phyloP scores from a whole-genome alignment of 1,140 invertebrate species.

The Sipha flava region DNA sequence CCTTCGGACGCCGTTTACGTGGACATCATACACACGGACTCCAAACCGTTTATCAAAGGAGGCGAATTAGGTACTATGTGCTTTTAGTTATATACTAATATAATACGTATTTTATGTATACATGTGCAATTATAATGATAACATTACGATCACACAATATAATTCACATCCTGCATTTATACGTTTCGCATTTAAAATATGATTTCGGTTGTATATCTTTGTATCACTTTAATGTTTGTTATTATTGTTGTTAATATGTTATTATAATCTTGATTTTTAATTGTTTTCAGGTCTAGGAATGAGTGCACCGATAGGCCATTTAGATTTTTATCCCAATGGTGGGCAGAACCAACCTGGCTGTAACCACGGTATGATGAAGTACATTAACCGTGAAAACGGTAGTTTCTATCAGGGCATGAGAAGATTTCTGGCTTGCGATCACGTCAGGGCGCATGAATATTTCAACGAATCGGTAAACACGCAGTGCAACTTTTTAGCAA shows the following conservation, averaged over 20 bases:
- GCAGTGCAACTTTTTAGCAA: conserved; percentile 62
- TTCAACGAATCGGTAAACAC: conserved; percentile 77
- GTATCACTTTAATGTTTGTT: neutral
- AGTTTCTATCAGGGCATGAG: conserved; percentile 57
- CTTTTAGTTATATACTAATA: neutral
- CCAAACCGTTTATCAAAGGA: conserved; percentile 66
- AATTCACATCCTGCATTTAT: too few relatives aligned
- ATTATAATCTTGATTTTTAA: neutral
- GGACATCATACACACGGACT: conserved; percentile 82
- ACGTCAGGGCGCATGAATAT: conserved; percentile 71
- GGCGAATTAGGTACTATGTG: conserved; percentile 42
- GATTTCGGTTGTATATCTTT: too few relatives aligned
- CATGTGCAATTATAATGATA: too few relatives aligned
- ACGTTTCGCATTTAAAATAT: too few relatives aligned
- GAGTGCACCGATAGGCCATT: conserved; percentile 65
- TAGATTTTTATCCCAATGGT: conserved; percentile 86
- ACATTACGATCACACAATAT: too few relatives aligned
- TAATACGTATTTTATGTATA: too few relatives aligned
- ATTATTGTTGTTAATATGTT: neutral
- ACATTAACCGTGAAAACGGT: conserved; percentile 56
- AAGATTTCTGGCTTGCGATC: conserved; percentile 72
- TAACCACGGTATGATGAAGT: conserved; percentile 58
- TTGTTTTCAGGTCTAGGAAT: conserved; percentile 59
- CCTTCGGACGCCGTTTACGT: conserved; percentile 75
- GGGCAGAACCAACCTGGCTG: conserved; percentile 79